phyloP scores from a whole-genome alignment of 2,113 vertebrate species.

The Microcebus lehilahytsara region DNA sequence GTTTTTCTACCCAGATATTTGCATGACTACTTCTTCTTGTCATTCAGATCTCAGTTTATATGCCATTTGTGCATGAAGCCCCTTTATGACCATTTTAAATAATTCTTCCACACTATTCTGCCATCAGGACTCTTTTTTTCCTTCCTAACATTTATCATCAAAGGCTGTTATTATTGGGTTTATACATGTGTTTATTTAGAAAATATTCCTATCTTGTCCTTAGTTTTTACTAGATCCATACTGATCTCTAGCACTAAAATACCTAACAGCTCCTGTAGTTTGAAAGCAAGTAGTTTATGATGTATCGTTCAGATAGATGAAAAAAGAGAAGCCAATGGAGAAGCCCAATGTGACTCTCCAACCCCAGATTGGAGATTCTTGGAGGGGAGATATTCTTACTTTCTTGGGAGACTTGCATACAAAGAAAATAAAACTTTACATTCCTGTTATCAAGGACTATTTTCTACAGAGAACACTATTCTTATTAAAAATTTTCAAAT shows the following conservation, averaged over 20 bases:
- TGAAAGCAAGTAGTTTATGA: not conserved
- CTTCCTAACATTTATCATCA: not conserved
- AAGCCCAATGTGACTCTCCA: not conserved
- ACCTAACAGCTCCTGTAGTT: not conserved
- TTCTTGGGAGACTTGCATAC: not conserved
- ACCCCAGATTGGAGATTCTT: not conserved
- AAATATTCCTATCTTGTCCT: not conserved
- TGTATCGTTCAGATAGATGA: not conserved
- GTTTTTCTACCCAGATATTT: not conserved
- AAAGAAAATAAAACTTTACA: constrained; percentile 56
- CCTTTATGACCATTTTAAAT: not conserved
- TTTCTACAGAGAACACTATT: constrained; percentile 50
- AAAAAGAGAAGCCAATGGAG: not conserved
- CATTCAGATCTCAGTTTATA: not conserved
- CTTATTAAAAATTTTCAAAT: constrained; percentile 81
- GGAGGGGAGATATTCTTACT: not conserved
- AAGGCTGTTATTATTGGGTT: not conserved
- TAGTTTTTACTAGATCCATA: not conserved
- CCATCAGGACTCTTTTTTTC: not conserved
- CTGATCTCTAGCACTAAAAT: constrained; percentile 1
- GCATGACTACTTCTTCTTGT: not conserved
- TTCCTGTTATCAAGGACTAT: constrained; percentile 66
- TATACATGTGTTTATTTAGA: not conserved
- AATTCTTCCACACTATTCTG: not conserved
- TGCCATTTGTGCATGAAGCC: not conserved